Conservation (phyloP, 2,113 vertebrate species). For the Ptyas mucosa region DNA sequence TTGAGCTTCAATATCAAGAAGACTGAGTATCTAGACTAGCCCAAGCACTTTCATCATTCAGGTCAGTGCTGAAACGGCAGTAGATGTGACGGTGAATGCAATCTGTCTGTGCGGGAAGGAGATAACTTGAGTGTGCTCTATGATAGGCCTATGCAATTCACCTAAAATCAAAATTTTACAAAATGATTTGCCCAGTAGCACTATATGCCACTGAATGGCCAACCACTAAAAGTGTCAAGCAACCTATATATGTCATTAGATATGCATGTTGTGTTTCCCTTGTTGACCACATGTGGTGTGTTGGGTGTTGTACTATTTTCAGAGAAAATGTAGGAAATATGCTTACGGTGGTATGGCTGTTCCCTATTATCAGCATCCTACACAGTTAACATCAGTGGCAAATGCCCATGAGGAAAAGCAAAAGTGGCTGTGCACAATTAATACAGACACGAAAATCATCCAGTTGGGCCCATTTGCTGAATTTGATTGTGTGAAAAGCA, state of each 20-base stretch:
- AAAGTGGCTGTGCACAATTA: not conserved
- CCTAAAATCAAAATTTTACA: not conserved
- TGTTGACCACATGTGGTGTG: not conserved
- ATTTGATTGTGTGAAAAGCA: not conserved
- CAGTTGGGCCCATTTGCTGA: not conserved
- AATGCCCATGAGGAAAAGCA: not conserved
- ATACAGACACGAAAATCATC: not conserved
- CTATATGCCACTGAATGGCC: not conserved
- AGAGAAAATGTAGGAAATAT: not conserved
- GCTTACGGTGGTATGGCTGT: not conserved
- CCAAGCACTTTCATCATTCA: not conserved
- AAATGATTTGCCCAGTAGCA: not conserved
- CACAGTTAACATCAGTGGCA: not conserved
- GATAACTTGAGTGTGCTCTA: not conserved
- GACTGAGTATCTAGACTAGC: not conserved
- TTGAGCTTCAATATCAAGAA: not conserved
- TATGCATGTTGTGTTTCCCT: not conserved
- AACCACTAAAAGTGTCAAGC: not conserved
- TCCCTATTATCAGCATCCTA: not conserved
- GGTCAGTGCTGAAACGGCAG: not conserved
- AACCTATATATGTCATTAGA: not conserved
- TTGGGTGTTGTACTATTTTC: not conserved
- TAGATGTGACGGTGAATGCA: not conserved
- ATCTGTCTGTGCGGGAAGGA: not conserved
- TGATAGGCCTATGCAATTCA: not conserved